Conservation (phyloP, 2,888 invertebrate genomes). For the Cylloceria caligata region DNA sequence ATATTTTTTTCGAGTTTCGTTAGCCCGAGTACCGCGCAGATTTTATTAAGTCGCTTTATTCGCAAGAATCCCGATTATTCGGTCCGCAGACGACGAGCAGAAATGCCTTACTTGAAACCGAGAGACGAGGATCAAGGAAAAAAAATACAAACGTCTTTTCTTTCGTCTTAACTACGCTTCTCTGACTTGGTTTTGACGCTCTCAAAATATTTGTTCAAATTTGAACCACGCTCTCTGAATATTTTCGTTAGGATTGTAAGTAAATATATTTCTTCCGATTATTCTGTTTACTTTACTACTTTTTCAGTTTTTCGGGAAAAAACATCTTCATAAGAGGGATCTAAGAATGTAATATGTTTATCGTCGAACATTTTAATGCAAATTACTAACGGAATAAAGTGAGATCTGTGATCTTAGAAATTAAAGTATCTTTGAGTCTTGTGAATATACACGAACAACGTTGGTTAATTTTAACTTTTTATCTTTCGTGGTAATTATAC, state of each 20-base stretch:
- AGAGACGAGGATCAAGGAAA: background rate
- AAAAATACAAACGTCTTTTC: constrained; percentile 3
- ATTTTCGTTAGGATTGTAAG: background rate
- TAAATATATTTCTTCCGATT: background rate
- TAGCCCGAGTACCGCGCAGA: constrained; percentile 46
- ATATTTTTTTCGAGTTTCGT: constrained; percentile 27
- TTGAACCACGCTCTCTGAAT: constrained; percentile 1
- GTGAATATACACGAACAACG: no score
- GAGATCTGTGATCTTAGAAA: no score
- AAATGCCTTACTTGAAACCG: background rate
- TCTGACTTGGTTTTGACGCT: background rate
- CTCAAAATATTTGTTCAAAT: constrained; percentile 25
- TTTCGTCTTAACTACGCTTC: background rate
- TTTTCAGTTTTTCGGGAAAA: no score
- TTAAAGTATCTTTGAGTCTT: no score
- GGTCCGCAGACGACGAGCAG: constrained; percentile 17
- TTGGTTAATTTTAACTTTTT: no score
- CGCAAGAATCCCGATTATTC: constrained; percentile 52
- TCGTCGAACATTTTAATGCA: no score
- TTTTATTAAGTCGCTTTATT: constrained; percentile 57
- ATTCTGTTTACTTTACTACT: background rate
- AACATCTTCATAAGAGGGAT: no score
- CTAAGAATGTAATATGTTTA: no score
- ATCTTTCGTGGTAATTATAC: no score
- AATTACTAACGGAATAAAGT: no score